A percentile compares a stretch with the other conserved stretches of the same genome.
Conservation (phyloP, 2,888 invertebrate genomes). For the Corythucha ciliata region DNA sequence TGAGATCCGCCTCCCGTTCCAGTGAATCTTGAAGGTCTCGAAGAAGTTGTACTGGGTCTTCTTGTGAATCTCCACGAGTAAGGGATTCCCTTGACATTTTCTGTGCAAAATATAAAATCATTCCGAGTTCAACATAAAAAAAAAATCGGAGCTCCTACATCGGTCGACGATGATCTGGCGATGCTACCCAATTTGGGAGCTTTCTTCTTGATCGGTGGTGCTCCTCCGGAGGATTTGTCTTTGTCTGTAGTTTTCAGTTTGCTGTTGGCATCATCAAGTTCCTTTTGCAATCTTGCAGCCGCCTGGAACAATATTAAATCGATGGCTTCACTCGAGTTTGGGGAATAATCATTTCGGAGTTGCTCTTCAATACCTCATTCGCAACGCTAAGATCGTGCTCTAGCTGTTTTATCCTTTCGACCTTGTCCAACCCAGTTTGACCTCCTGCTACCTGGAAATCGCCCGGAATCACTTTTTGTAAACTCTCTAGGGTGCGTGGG, state of each 20-base stretch:
- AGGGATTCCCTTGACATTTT: slow-evolving; percentile 65
- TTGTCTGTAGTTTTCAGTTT: slow-evolving; percentile 44
- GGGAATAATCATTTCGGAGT: no score
- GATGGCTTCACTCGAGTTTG: no score
- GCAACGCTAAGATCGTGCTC: slow-evolving; percentile 78
- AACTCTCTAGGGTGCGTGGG: slow-evolving; percentile 7
- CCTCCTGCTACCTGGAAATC: slow-evolving; percentile 43
- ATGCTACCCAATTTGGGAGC: slow-evolving; percentile 49
- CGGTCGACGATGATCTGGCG: slow-evolving; percentile 51
- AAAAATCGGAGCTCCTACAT: slow-evolving; percentile 44
- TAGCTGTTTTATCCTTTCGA: slow-evolving; percentile 63
- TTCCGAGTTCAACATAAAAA: background rate
- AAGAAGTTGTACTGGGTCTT: slow-evolving; percentile 69
- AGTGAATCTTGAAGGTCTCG: slow-evolving; percentile 83
- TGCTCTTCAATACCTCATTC: slow-evolving; percentile 67
- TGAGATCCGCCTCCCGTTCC: slow-evolving; percentile 85
- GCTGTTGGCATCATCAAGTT: slow-evolving; percentile 56
- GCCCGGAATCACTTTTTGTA: slow-evolving; percentile 3
- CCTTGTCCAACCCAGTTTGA: slow-evolving; percentile 51
- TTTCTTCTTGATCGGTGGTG: slow-evolving; percentile 46
- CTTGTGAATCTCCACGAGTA: slow-evolving; percentile 68
- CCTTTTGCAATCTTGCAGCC: slow-evolving; percentile 56
- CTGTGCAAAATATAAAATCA: slow-evolving; percentile 30
- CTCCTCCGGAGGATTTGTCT: slow-evolving; percentile 38
- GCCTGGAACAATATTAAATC: slow-evolving; percentile 31